phyloP scores from a whole-genome alignment of 2,113 vertebrate species.

The Ondatra zibethicus region DNA sequence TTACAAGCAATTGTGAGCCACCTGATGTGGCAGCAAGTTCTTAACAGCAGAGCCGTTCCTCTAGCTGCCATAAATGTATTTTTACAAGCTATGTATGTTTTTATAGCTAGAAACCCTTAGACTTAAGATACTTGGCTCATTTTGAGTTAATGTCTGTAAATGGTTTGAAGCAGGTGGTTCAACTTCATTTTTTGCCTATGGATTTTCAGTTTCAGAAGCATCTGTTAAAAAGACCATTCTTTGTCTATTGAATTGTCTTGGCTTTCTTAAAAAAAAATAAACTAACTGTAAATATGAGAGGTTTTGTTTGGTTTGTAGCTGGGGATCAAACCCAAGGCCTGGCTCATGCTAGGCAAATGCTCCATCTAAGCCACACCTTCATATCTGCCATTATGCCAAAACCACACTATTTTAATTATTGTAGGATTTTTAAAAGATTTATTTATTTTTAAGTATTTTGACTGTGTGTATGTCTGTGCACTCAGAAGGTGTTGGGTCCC shows the following conservation, averaged over 20 bases:
- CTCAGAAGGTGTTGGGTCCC: neutral
- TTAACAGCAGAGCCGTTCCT: neutral
- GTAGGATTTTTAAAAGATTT: neutral
- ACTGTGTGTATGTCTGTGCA: neutral
- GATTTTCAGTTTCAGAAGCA: neutral
- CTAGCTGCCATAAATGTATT: neutral
- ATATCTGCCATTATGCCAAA: neutral
- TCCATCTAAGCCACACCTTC: neutral
- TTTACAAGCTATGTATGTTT: neutral
- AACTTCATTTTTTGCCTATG: neutral
- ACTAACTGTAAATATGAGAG: conserved; percentile 45
- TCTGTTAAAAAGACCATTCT: conserved; percentile 47
- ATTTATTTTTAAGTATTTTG: neutral
- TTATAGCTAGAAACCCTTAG: conserved; percentile 29
- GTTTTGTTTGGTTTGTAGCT: conserved; percentile 17
- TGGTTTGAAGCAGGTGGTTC: neutral
- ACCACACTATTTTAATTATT: neutral
- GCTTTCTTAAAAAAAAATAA: conserved; percentile 51
- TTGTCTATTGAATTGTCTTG: conserved; percentile 41
- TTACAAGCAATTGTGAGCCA: neutral
- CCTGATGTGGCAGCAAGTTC: neutral
- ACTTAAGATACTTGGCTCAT: neutral
- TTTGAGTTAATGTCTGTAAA: conserved; percentile 30
- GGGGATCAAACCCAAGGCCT: neutral
- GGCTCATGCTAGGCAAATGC: too few relatives aligned